Evolutionary conservation across 2,113 vertebrate genomes (phyloP).

Genomic region (Edolisoma coerulescens): DNA sequence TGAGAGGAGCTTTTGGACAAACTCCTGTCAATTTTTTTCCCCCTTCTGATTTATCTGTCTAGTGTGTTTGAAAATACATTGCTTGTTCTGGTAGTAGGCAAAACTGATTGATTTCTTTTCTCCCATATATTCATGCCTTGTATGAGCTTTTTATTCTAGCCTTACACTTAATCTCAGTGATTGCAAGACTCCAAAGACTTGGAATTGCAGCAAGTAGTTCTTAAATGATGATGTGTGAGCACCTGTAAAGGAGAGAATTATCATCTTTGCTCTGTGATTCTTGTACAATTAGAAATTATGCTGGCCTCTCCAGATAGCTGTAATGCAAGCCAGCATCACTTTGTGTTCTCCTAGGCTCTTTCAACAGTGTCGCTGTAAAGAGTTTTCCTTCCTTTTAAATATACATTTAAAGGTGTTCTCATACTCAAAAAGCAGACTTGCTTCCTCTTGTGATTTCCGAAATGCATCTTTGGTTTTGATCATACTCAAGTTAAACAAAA

Average conservation of each 20-base stretch:
- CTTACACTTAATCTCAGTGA: neutral
- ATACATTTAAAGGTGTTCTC: neutral
- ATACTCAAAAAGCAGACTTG: neutral
- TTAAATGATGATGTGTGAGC: neutral
- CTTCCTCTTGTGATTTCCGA: neutral
- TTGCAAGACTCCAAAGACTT: neutral
- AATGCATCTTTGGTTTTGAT: neutral
- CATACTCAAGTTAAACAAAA: neutral
- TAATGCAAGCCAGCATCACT: neutral
- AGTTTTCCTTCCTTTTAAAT: neutral
- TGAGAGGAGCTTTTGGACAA: neutral
- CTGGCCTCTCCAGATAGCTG: neutral
- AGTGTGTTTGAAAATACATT: neutral
- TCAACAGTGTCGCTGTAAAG: neutral
- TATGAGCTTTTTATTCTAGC: neutral
- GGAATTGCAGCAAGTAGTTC: neutral
- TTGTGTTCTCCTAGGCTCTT: neutral
- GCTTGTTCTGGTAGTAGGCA: neutral
- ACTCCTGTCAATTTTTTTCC: neutral
- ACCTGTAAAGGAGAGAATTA: neutral
- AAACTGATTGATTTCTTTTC: neutral
- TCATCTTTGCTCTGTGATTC: neutral
- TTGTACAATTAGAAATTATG: neutral
- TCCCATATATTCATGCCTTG: neutral
- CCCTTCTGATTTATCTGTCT: neutral